Evolutionary conservation across 2,797 vertebrate species (phyloP), one percentile per base, ranked within the genome.

Genomic region (Cryptoprocta ferox): DNA sequence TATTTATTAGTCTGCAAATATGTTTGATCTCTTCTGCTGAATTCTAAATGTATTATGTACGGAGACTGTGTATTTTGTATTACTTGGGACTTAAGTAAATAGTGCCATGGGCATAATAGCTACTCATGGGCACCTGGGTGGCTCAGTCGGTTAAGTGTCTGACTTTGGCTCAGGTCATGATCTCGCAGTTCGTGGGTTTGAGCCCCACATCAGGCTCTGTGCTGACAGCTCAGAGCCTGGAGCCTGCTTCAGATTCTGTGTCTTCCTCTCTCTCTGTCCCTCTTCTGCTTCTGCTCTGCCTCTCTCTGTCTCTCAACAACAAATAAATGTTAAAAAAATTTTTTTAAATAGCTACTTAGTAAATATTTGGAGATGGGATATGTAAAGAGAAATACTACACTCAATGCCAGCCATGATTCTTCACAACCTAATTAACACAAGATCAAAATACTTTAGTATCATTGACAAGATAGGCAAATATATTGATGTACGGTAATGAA

Each of bases 361-460:
- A 79, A 93, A 68, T 82, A 87, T 65, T 16, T 71, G 39, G 26
- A 87, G 48, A 70, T 26, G 92, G 50, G 6, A 71, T 71, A 30
- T 53, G 35, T 73, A 79, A 90, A 65, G 9, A 71, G 7, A 56
- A 86, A 86, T 37, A 73, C 24, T 78, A 14, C 56, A 59, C 6
- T 59, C 19, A 59, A 56, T 24, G 19, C 56, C 21, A 8, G 19
- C 7, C 18, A 21, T 21, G 45, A 65, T 48, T 80, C 59, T 66
- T 81, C 50, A 76, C 63, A 80, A 53, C 56, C 59, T 65, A 93
- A 85, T 75, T 75, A 90, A 78, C 48, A 90, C 71, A 79, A 83
- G 26, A 70, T 82, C 42, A 50, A 94, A 92, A 91, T 11, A 89
- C 61, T 95, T 88, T 59, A 93, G 68, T 76, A 68, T 70, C 79